Evolutionary conservation across 2,113 vertebrate species (phyloP).

Genomic region (Scophthalmus maximus): DNA sequence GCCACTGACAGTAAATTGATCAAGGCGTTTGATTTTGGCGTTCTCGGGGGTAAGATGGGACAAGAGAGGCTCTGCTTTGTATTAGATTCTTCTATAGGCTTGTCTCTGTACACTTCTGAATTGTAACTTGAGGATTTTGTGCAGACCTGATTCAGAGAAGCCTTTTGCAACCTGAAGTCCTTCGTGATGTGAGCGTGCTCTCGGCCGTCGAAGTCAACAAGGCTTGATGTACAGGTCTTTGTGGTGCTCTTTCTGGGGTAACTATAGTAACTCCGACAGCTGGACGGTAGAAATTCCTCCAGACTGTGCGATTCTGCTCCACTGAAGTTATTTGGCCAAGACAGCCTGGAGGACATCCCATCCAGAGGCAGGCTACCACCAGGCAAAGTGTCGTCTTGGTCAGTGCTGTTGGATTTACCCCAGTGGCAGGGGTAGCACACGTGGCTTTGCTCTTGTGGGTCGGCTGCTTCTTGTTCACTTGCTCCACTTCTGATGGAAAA

Average conservation of each 20-base stretch:
- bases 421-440: constrained; percentile 91
- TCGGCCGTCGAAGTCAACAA: constrained; percentile 84
- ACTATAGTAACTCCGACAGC: constrained; percentile 93
- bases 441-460: constrained; percentile 81
- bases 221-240: constrained; percentile 89
- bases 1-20: constrained; percentile 76
- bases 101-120: constrained; percentile 88
- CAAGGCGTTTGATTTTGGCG: constrained; percentile 83
- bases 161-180: constrained; percentile 69
- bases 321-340: constrained; percentile 94
- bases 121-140: constrained; percentile 94
- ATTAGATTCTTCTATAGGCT: constrained; percentile 77
- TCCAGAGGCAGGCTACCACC: constrained; percentile 81
- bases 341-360: constrained; percentile 85
- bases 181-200: constrained; percentile 67
- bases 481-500: constrained; percentile 75
- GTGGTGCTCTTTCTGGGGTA: constrained; percentile 93
- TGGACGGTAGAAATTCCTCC: constrained; percentile 86
- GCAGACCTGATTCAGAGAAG: constrained; percentile 77
- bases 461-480: constrained; percentile 82
- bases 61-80: constrained; percentile 92
- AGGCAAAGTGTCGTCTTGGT: constrained; percentile 77
- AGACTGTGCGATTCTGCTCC: constrained; percentile 83
- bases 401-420: constrained; percentile 78
- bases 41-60: constrained; percentile 92